Conservation (phyloP, 30 jellyfish, hydroid and myxozoan genomes). For the Turritopsis dohrnii region DNA sequence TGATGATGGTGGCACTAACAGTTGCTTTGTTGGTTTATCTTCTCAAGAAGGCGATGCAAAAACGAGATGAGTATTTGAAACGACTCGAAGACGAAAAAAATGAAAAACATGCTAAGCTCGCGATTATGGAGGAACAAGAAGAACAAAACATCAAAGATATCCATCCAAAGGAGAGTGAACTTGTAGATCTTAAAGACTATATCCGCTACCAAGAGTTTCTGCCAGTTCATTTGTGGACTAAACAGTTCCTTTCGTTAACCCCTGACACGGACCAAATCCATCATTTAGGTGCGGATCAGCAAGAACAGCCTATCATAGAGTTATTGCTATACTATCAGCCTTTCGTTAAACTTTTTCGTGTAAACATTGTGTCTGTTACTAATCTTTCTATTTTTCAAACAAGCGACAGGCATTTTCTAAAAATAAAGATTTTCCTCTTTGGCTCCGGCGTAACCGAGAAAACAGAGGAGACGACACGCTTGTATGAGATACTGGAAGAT, state of each 20-base stretch:
- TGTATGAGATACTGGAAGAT: constrained; percentile 15
- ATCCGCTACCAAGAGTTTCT: constrained; percentile 16
- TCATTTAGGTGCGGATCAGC: background rate
- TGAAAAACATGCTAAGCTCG: constrained; percentile 16
- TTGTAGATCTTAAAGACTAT: constrained; percentile 8
- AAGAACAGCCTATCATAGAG: constrained; percentile 19
- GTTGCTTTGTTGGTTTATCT: constrained; percentile 14
- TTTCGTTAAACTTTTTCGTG: constrained; percentile 25
- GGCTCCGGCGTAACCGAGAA: background rate
- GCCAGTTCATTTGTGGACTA: constrained; percentile 36
- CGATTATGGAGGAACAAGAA: constrained; percentile 35
- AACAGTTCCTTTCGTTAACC: constrained; percentile 3
- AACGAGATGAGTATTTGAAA: constrained; percentile 31
- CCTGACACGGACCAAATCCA: background rate
- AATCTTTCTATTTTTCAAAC: constrained; percentile 2
- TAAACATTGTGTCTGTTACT: background rate
- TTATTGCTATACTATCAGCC: constrained; percentile 25
- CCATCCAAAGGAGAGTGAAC: background rate
- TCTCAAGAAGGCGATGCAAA: constrained; percentile 13
- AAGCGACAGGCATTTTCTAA: constrained; percentile 16
- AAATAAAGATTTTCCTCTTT: constrained; percentile 12
- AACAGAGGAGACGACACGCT: constrained; percentile 13
- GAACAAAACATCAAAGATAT: constrained; percentile 16
- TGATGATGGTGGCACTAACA: constrained; percentile 13
- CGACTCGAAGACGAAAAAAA: constrained; percentile 19